Evolutionary conservation across 2,888 invertebrate species (phyloP), one percentile per base, ranked within the genome.

Genomic region (Tetragonisca angustula): DNA sequence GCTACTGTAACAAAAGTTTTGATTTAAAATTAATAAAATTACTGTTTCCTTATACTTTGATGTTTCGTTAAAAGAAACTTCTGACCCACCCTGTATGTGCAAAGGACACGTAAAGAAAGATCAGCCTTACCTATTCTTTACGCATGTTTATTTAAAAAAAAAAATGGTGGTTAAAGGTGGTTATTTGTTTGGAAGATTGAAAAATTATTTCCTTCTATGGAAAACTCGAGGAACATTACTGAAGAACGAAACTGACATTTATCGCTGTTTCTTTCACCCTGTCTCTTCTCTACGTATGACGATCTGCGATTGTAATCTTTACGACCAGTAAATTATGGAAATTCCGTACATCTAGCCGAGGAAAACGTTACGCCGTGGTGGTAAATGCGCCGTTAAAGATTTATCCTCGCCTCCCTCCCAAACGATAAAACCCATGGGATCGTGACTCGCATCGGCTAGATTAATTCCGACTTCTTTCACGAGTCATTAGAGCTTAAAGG

Each of bases 401-500:
- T 76, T 68, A 76, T 75, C 43, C 43, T 43, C 15, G 17, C 62
- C 24, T 19, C 27, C 6, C 15, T 2, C 15, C 2, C 19, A 9
- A 0, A 17, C 17, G 43, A 21, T 27, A 54, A 56, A 65, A 32
- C 32, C 43, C 9, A 43, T 11, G 11, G 56, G 50, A 67, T 15
- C 43, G 17, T 49, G 24, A 62, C 54, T 56, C 43, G 54, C 65
- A 43, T 64, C 64, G n/a, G 71, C 62, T 65, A 43, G 81, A 82
- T 88, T 85, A 88, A 87, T 89, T 83, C 84, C 75, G 74, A 84
- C 80, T 87, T 50, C 67, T 69, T 87, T 84, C 86, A 88, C 83
- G 85, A 80, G 75, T 87, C 80, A 81, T 84, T 84, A 80, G 81
- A 85, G 76, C 75, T 87, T 75, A 81, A 82, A 65, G 71, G 54